Percentiles rank a stretch among this genome's conserved stretches.
Conservation (phyloP, 92 coral and sea anemone genomes). For the Porites divaricata region DNA sequence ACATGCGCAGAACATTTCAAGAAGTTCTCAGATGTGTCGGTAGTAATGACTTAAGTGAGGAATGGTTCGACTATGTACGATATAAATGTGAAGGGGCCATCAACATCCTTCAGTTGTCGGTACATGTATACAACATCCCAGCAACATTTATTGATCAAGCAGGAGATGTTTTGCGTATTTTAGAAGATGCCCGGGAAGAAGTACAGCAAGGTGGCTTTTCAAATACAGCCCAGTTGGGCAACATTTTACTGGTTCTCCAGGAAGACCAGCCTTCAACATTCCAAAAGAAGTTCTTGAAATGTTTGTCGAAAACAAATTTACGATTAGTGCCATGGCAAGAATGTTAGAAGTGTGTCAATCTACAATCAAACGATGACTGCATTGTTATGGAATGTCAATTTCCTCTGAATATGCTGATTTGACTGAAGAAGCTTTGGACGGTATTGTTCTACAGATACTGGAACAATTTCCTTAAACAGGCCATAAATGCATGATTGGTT, state of each 20-base stretch:
- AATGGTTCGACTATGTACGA: not conserved
- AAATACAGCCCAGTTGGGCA: too few species aligned
- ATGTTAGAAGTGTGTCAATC: not conserved
- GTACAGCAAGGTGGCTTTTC: too few species aligned
- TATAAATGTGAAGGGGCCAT: too few species aligned
- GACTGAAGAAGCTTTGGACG: not conserved
- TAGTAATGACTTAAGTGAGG: not conserved
- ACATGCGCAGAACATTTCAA: not conserved
- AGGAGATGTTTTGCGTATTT: too few species aligned
- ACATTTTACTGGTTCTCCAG: too few species aligned
- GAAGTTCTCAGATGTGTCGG: not conserved
- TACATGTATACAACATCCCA: not conserved
- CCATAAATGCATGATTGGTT: slow-evolving; percentile 54
- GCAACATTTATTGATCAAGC: too few species aligned
- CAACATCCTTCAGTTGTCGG: not conserved
- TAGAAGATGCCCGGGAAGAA: too few species aligned
- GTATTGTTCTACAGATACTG: not conserved
- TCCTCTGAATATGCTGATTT: too few species aligned
- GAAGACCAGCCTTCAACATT: too few species aligned
- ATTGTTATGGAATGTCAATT: not conserved
- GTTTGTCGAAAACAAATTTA: not conserved
- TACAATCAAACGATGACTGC: not conserved
- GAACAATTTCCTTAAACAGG: slow-evolving; percentile 34
- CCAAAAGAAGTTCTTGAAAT: slow-evolving; percentile 17
- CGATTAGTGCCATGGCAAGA: not conserved